Base-by-base conservation (phyloP, 1,140 invertebrate genomes). In the Ostrea denselamellosa region DNA sequence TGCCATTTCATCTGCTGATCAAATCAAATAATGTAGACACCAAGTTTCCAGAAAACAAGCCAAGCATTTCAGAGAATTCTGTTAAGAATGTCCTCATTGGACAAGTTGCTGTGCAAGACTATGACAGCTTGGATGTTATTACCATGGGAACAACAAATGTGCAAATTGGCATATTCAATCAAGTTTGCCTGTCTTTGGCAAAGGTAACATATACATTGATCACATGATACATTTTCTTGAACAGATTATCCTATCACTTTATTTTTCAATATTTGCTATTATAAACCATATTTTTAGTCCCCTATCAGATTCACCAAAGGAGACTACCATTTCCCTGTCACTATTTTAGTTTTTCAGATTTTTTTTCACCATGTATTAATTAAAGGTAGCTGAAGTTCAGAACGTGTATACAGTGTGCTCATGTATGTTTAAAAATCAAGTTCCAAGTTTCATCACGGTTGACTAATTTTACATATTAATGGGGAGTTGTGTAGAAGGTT, bases 61-160 rank as follows among this genome's bases (percentile, higher is more conserved):
- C 91, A 89, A 71, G 89, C 84, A 85, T 92, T 82, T 85, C 84
- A 51, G 91, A 92, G 87, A 88, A 90, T 52, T 85, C 86, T 17
- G 56, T 51, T 53, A n/a, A n/a, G 17, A 87, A 88, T 22, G 85
- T 88, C 85, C 34, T 89, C 84, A 89, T 92, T 88, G 91, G 89
- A 77, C 90, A 90, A 85, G n/a, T 92, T 54, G 22, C 88, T 14
- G 89, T 91, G 14, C 19, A 85, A 25, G 91, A 92, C 77, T 88
- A 85, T 56, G 91, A 92, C 77, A 62, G n/a, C 56, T 14, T 86
- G n/a, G 91, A 92, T 56, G 77, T 68, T 53, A 82, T 92, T n/a
- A 89, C 85, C 14, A 90, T 90, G 56, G 52, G 62, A 25, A 77
- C 90, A 44, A 86, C 88, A 0, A 85, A 34, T 44, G 51, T 56